Evolutionary conservation across 2,888 invertebrate genomes (phyloP).

Genomic region (Ptilodon capucinus): DNA sequence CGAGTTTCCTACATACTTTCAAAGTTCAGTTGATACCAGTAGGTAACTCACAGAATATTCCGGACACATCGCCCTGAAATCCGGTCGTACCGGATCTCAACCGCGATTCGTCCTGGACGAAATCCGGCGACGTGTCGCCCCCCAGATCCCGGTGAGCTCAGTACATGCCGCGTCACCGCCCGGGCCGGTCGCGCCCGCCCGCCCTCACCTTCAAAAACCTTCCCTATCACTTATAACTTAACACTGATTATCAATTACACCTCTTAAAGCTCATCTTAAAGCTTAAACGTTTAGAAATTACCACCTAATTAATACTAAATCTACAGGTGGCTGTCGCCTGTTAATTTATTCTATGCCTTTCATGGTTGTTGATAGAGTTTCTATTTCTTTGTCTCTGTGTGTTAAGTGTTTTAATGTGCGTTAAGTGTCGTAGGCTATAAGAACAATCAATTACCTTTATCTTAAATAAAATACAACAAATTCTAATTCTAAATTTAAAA

Average conservation of each 20-base stretch:
- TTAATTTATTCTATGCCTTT: constrained; percentile 31
- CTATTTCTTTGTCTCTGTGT: constrained; percentile 26
- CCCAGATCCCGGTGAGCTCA: constrained; percentile 24
- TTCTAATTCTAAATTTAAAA: neutral
- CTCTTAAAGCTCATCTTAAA: constrained; percentile 10
- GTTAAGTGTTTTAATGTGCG: constrained; percentile 2
- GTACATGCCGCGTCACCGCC: constrained; percentile 27
- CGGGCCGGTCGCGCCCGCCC: constrained; percentile 24
- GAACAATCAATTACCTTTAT: neutral
- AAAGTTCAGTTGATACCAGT: neutral
- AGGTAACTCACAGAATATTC: neutral
- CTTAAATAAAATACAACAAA: neutral
- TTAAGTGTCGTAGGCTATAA: neutral
- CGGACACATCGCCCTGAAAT: neutral
- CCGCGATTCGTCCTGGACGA: constrained; percentile 5
- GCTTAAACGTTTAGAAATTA: constrained; percentile 3
- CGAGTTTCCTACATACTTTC: neutral
- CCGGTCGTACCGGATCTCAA: neutral
- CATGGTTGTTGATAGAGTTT: constrained; percentile 25
- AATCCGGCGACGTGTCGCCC: constrained; percentile 18
- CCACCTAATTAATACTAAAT: constrained; percentile 20
- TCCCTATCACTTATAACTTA: constrained; percentile 23
- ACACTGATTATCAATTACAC: constrained; percentile 10
- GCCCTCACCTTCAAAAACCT: constrained; percentile 16
- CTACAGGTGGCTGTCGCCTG: constrained; percentile 42